Conservation (phyloP, 2,113 vertebrate genomes). For the Bostrychus sinensis region DNA sequence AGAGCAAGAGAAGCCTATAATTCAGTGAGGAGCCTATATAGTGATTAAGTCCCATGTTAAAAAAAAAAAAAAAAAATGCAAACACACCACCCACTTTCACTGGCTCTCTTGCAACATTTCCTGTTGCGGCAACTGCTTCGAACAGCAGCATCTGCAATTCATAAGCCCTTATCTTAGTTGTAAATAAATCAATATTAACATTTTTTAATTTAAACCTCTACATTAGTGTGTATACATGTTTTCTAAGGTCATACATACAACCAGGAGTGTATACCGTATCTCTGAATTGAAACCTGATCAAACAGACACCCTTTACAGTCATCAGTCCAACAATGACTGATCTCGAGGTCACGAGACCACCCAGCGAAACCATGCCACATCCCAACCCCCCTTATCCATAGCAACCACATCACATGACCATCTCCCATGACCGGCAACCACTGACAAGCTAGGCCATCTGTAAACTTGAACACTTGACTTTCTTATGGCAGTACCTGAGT, state of each 20-base stretch:
- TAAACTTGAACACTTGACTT: slow-evolving; percentile 35
- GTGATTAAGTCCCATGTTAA: slow-evolving; percentile 72
- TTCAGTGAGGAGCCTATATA: slow-evolving; percentile 71
- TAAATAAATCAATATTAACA: neutral
- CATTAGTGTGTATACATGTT: neutral
- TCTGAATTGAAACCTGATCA: slow-evolving; percentile 27
- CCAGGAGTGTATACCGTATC: slow-evolving; percentile 1
- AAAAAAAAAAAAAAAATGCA: slow-evolving; percentile 62
- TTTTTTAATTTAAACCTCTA: neutral
- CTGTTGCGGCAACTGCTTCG: slow-evolving; percentile 59
- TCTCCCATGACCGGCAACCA: slow-evolving; percentile 61
- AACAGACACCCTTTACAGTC: slow-evolving; percentile 49
- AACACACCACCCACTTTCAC: slow-evolving; percentile 71
- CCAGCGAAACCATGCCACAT: slow-evolving; percentile 56
- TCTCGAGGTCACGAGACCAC: slow-evolving; percentile 67
- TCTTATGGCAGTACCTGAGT: slow-evolving; percentile 16
- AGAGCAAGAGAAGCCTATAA: slow-evolving; percentile 67
- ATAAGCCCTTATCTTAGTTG: neutral
- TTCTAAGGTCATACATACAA: neutral
- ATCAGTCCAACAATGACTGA: slow-evolving; percentile 53
- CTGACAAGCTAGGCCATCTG: slow-evolving; percentile 42
- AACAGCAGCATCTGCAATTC: slow-evolving; percentile 19
- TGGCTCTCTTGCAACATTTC: slow-evolving; percentile 66
- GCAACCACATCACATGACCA: slow-evolving; percentile 74
- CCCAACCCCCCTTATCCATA: slow-evolving; percentile 65